A percentile compares a stretch with the other conserved stretches of the same genome.
phyloP scores from a whole-genome alignment of 2,113 vertebrate genomes.

The Dromaius novaehollandiae region DNA sequence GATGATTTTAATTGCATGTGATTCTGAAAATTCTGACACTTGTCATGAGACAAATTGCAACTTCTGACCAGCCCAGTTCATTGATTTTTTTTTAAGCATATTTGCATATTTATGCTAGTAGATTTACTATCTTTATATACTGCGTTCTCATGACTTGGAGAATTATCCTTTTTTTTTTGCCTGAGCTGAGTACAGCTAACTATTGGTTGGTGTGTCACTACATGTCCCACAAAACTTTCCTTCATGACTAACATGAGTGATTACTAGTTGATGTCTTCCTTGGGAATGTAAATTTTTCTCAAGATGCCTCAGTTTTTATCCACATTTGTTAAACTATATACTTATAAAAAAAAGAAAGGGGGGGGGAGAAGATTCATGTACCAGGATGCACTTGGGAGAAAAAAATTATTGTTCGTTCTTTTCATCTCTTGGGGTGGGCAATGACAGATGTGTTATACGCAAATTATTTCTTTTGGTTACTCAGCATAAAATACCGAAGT shows the following conservation, averaged over 20 bases:
- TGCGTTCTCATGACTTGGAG: neutral
- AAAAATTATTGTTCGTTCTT: neutral
- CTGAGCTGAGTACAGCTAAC: neutral
- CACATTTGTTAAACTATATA: neutral
- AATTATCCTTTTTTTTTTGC: neutral
- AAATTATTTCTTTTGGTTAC: neutral
- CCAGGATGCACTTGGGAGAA: neutral
- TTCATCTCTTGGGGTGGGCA: neutral
- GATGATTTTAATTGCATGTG: neutral
- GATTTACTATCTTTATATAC: neutral
- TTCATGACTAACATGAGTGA: neutral
- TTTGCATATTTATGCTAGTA: neutral
- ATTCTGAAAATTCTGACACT: too few relatives aligned
- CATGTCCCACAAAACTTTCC: neutral
- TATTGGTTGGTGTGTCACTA: neutral
- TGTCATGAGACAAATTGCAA: too few relatives aligned
- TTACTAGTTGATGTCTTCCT: neutral
- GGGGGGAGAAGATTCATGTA: neutral
- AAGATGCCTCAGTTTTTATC: neutral
- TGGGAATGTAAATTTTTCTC: neutral
- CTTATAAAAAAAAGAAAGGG: neutral
- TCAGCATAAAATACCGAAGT: neutral
- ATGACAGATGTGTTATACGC: neutral
- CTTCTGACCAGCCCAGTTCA: neutral
- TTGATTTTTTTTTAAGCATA: neutral